Conservation (phyloP, 2,797 vertebrate genomes). For the Falco rusticolus region DNA sequence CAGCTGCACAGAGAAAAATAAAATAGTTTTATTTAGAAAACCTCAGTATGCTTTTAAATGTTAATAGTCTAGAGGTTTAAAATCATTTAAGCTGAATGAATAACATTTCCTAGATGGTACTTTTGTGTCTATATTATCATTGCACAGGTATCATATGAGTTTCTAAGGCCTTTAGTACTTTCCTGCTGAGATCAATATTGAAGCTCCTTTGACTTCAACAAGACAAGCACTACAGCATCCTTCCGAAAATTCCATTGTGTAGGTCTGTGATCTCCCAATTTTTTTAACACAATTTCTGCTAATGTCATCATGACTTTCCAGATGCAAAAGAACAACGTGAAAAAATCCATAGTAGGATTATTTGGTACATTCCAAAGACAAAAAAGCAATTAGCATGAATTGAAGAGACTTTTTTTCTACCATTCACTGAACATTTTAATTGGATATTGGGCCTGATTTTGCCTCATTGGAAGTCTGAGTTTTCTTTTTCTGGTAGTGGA, state of each 20-base stretch:
- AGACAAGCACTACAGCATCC: not conserved
- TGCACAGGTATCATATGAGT: not conserved
- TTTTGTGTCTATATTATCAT: not conserved
- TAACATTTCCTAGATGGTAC: not conserved
- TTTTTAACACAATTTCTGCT: not conserved
- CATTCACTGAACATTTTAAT: not conserved
- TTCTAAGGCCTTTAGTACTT: not conserved
- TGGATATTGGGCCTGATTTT: not conserved
- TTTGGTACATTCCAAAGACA: not conserved
- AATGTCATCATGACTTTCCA: not conserved
- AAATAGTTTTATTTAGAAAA: not conserved
- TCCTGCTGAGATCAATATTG: not conserved
- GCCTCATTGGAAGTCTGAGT: not conserved
- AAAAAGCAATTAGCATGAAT: not conserved
- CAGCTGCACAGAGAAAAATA: not conserved
- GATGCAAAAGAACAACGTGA: not conserved
- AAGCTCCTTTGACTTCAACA: not conserved
- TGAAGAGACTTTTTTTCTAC: not conserved
- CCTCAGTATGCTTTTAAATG: not conserved
- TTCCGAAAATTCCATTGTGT: not conserved
- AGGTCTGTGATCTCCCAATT: not conserved
- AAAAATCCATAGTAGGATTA: not conserved
- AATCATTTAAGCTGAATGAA: not conserved
- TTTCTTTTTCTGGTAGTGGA: not conserved
- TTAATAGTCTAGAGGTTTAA: not conserved